These are phyloP conservation scores for Oenanthe oenanthe DNA, from an alignment of 2,113 vertebrate species.

Conservation along the genomic window DNA sequence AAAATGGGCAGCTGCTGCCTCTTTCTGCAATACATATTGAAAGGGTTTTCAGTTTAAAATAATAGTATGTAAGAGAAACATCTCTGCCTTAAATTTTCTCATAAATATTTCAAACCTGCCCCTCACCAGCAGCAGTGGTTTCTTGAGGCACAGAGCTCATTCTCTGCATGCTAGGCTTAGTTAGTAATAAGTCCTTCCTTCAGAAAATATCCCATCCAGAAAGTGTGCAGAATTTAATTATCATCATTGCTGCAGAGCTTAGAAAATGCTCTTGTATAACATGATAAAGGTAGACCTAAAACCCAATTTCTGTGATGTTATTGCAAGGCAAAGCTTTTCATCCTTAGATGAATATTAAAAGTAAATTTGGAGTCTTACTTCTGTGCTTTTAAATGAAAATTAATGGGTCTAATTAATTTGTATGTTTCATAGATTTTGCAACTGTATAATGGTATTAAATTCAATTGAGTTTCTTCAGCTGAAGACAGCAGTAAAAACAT, in stretches of 20 bases:
- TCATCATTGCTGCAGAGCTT: neutral
- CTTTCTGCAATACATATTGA: conserved; percentile 43
- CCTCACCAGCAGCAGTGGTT: neutral
- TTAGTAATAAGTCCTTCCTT: neutral
- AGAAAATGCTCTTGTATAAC: neutral
- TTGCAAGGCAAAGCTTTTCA: neutral
- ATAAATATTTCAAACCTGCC: conserved; percentile 44
- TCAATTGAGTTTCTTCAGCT: neutral
- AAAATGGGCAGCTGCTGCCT: neutral
- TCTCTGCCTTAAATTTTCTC: conserved; percentile 12
- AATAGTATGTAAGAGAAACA: conserved; percentile 14
- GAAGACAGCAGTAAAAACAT: neutral
- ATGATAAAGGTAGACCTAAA: neutral
- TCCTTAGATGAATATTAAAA: neutral
- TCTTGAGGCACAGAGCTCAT: conserved; percentile 15
- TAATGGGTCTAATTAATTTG: neutral
- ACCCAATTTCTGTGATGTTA: neutral
- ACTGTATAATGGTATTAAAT: neutral
- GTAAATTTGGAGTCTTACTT: neutral
- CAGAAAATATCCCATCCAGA: neutral
- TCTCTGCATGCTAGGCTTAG: neutral
- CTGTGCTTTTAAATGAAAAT: neutral
- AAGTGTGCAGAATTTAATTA: conserved; percentile 8
- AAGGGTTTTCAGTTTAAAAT: conserved; percentile 1
- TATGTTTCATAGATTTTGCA: neutral